These are phyloP conservation scores for Dicyrtoma fusca DNA, from an alignment of 2,888 invertebrate species.

Conservation along the genomic window DNA sequence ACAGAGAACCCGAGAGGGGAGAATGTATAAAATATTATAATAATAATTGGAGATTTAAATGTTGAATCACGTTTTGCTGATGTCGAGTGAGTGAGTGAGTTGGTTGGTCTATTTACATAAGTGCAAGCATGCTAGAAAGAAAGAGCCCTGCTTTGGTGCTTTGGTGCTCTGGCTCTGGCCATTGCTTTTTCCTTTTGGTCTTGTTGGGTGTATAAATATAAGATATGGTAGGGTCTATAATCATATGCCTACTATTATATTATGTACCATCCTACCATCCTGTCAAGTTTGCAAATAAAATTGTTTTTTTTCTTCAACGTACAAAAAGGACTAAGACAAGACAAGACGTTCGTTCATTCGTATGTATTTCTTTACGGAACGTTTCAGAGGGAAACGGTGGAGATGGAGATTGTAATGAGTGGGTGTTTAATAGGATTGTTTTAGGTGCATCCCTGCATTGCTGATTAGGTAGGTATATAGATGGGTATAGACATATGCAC, in stretches of 20 bases:
- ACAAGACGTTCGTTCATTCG: neutral
- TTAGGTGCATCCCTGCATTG: too few relatives aligned
- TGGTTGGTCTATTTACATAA: conserved; percentile 12
- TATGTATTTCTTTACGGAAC: neutral
- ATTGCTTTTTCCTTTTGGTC: too few relatives aligned
- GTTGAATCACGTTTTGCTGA: conserved; percentile 13
- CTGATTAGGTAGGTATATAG: too few relatives aligned
- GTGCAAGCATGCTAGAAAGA: neutral
- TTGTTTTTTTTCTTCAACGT: neutral
- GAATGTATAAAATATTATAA: neutral
- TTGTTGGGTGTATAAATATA: too few relatives aligned
- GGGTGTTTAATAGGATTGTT: conserved; percentile 10
- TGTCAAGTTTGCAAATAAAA: neutral
- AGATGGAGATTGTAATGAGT: conserved; percentile 16
- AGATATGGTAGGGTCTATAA: neutral
- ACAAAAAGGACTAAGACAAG: neutral
- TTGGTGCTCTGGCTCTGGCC: too few relatives aligned
- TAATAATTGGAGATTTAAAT: conserved; percentile 5
- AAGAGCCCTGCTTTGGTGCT: too few relatives aligned
- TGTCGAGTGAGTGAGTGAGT: neutral
- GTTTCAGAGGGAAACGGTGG: too few relatives aligned
- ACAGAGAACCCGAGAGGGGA: neutral
- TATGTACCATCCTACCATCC: neutral
- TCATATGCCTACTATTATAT: neutral
- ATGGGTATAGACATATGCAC: too few relatives aligned